Evolutionary conservation across 2,888 invertebrate species (phyloP), one percentile per base, ranked within the genome.

Genomic region (Malthinus seriepunctatus): DNA sequence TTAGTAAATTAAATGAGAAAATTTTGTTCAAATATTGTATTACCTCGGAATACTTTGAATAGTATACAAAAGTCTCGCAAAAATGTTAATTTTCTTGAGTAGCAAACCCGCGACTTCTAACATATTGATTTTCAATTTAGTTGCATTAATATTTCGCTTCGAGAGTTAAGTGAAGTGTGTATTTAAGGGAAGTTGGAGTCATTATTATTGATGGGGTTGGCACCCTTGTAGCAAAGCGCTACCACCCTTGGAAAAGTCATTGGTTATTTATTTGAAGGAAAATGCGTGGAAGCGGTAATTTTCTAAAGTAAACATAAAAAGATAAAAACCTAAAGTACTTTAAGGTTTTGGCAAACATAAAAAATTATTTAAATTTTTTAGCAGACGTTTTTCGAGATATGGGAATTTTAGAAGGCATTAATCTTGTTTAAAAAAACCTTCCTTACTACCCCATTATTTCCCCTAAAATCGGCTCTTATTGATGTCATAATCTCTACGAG

Each of bases 181-280:
- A 74, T 74, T 75, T 74, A 73, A 74, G 74, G 73, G 75, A 74
- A 74, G 68, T 72, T 67, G 68, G 67, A 75, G 73, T 74, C 75
- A 74, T 75, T 74, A 75, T 74, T 75, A 75, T 74, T 74, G 74
- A 75, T 73, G 73, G 74, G 75, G 73, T 72, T 73, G 72, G 71
- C 73, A 71, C 73, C 75, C 74, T 71, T 61, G 61, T 54, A 56
- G 54, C 39, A 34, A 42, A 42, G 59, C 62, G 51, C 64, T 62
- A 57, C 63, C 65, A 54, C 67, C 69, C 67, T 69, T 67, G 65
- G 69, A 70, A 67, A 70, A 73, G 72, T 73, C 73, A 72, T 73
- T 73, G 69, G 70, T 71, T 71, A 71, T 71, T 71, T 71, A 70
- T 69, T 67, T 65, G 67, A 49, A 50, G 42, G 53, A 56, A 52